These are phyloP conservation scores for Astropecten irregularis DNA, from an alignment of 53 echinoderm and acorn worm species.

Conservation along the genomic window DNA sequence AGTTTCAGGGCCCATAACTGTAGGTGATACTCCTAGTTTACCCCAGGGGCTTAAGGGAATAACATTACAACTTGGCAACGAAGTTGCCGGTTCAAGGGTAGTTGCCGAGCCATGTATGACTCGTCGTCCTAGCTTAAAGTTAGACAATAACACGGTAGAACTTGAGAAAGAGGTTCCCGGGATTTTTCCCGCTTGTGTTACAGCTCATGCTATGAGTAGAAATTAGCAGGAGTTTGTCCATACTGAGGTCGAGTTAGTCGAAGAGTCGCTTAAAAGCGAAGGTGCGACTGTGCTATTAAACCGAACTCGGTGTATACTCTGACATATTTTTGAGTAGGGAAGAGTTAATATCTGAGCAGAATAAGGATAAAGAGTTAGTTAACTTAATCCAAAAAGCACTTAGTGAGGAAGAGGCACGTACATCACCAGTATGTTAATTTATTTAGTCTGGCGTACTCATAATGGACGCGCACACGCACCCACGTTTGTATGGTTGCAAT, in stretches of 20 bases:
- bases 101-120: slow-evolving; percentile 34
- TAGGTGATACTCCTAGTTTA: slow-evolving; percentile 1
- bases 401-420: background rate
- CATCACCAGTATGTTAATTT: background rate
- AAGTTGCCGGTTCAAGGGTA: slow-evolving; percentile 17
- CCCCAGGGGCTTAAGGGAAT: slow-evolving; percentile 31
- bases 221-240: too few species aligned
- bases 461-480: too few species aligned
- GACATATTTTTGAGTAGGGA: too few species aligned
- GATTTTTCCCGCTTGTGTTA: background rate
- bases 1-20: slow-evolving; percentile 26
- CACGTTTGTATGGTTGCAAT: too few species aligned
- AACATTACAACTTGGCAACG: slow-evolving; percentile 33
- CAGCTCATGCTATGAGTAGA: too few species aligned
- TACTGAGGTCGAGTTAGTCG: too few species aligned
- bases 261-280: too few species aligned
- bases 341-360: background rate
- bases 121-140: background rate
- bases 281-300: too few species aligned
- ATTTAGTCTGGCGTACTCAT: background rate
- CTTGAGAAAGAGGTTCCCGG: background rate
- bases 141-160: background rate
- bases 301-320: too few species aligned
- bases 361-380: background rate
- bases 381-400: background rate